A percentile compares a stretch with the other conserved stretches of the same genome.
These are phyloP conservation scores for Sciurus vulgaris DNA, from an alignment of 2,797 vertebrate species.

Conservation along the genomic window DNA sequence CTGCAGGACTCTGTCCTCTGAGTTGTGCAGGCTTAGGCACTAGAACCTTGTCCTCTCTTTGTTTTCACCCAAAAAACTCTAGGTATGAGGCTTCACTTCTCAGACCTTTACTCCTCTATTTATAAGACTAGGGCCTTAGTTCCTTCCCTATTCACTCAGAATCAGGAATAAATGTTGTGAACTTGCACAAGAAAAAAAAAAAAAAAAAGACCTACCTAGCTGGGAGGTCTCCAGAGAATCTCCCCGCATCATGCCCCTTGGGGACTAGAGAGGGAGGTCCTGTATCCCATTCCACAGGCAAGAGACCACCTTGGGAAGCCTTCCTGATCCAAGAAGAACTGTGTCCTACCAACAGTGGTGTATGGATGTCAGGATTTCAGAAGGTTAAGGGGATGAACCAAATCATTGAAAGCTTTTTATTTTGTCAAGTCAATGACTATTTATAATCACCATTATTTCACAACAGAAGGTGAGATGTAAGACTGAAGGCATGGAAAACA, in stretches of 20 bases:
- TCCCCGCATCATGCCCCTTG: too few relatives aligned
- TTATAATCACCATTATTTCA: background rate
- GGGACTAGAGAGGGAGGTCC: background rate
- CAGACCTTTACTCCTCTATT: background rate
- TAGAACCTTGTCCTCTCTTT: background rate
- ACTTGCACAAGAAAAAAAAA: background rate
- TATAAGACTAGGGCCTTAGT: background rate
- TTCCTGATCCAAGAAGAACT: fast-evolving
- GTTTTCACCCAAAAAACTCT: background rate
- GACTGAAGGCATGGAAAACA: background rate
- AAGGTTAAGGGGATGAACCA: background rate
- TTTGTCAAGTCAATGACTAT: slow-evolving; percentile 1
- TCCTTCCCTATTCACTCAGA: background rate
- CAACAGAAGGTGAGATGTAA: background rate
- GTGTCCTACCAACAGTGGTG: background rate
- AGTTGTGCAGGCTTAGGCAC: background rate
- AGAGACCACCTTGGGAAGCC: background rate
- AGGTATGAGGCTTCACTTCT: background rate
- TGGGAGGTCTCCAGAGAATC: background rate
- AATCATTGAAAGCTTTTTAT: background rate
- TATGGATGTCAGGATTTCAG: background rate
- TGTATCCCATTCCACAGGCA: background rate
- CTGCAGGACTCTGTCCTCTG: fast-evolving
- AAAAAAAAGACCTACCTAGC: too few relatives aligned
- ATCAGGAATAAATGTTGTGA: background rate